phyloP scores from a whole-genome alignment of 1,140 invertebrate genomes.

The Procambarus virginalis region DNA sequence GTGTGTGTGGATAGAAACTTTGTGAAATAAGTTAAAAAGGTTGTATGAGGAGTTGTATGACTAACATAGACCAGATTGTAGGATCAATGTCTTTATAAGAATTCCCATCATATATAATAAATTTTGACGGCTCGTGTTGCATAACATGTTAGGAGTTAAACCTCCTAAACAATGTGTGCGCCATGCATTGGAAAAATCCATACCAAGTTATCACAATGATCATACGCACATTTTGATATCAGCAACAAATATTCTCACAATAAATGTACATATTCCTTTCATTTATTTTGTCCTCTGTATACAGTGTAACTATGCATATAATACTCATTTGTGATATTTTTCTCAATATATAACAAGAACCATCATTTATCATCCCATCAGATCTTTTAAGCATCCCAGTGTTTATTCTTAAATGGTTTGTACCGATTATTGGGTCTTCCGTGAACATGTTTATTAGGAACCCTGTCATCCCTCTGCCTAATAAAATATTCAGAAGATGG shows the following conservation, averaged over 20 bases:
- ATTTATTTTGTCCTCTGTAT: not conserved
- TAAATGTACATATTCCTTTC: not conserved
- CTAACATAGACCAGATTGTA: not conserved
- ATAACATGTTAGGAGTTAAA: no score
- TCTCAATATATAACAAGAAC: not conserved
- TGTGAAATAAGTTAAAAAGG: conserved; percentile 30
- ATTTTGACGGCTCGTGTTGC: no score
- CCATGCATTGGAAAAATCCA: not conserved
- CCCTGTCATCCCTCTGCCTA: not conserved
- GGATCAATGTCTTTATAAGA: not conserved
- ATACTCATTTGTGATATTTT: not conserved
- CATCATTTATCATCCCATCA: not conserved
- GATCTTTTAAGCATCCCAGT: no score
- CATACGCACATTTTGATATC: not conserved
- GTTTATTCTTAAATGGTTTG: not conserved
- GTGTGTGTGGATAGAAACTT: conserved; percentile 12
- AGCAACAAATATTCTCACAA: not conserved
- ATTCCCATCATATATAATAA: not conserved
- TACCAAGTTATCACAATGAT: not conserved
- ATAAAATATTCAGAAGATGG: no score
- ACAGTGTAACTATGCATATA: not conserved
- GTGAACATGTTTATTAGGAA: not conserved
- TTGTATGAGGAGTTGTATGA: conserved; percentile 30
- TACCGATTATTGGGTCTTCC: not conserved
- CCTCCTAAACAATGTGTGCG: not conserved